These are phyloP conservation scores for Aplysia californica DNA, from an alignment of 1,140 invertebrate genomes.

Conservation along the genomic window DNA sequence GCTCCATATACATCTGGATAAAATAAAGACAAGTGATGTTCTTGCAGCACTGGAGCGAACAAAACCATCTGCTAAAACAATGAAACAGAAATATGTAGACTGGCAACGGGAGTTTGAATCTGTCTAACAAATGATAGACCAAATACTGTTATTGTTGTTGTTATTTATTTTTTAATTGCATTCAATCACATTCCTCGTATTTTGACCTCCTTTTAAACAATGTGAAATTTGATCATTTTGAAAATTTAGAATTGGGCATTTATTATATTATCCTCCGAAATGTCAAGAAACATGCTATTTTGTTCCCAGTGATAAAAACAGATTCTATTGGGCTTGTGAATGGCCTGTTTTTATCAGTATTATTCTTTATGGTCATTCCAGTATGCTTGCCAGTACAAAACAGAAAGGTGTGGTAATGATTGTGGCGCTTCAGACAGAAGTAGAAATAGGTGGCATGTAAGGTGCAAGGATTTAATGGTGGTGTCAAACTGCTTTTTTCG, in stretches of 20 bases:
- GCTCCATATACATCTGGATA: constrained; percentile 67
- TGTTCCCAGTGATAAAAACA: not conserved
- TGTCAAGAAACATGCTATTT: not conserved
- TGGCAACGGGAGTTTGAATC: constrained; percentile 72
- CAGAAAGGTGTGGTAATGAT: too few relatives aligned
- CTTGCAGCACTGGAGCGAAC: constrained; percentile 67
- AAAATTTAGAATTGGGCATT: not conserved
- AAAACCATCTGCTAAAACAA: constrained; percentile 69
- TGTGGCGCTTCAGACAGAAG: too few relatives aligned
- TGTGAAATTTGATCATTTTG: not conserved
- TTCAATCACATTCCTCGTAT: not conserved
- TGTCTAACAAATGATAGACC: constrained; percentile 52
- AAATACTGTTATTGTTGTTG: not conserved
- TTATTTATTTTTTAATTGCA: not conserved
- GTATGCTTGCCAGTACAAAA: too few relatives aligned
- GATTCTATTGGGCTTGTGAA: too few relatives aligned
- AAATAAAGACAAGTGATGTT: constrained; percentile 70
- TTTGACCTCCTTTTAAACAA: not conserved
- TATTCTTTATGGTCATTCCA: too few relatives aligned
- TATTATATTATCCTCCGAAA: not conserved
- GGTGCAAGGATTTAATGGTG: too few relatives aligned
- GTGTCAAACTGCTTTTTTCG: too few relatives aligned
- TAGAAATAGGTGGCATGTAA: too few relatives aligned
- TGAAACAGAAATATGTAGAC: constrained; percentile 67
- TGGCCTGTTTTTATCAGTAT: too few relatives aligned